Evolutionary conservation across 2,797 vertebrate genomes (phyloP), one percentile per base, ranked within the genome.

Genomic region (Propithecus deckenii): DNA sequence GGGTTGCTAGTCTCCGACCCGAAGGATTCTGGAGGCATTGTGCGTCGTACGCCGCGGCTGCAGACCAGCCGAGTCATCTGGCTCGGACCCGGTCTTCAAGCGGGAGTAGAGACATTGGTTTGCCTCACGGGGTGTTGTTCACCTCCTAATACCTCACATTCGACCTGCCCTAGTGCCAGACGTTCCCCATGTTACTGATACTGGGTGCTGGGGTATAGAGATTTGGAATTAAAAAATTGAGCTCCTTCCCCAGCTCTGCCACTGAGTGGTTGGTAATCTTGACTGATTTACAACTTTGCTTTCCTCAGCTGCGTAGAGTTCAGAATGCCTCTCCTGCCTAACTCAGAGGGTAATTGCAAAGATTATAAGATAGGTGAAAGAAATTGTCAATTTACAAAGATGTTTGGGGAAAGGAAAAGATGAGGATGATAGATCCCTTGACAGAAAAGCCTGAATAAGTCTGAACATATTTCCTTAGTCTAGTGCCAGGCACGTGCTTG

Each of bases 401-500:
- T 61, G 20, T 85, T 72, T 46, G 18, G 11, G 20, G 48, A 20
- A 15, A 15, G 11, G 41, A 61, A 59, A 74, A 78, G 18, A 59
- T 32, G 76, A 75, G 30, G 11, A 46, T 38, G 8, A 48, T 59
- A 59, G 9, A 6, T 63, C 52, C 22, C 6, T 50, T 74, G 41
- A 72, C 74, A 92, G 28, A 80, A 91, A 93, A 84, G 89, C 84
- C 28, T 95, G 46, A 87, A 5, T 88, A 76, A 43, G n/a, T 74
- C n/a, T 71, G 59, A 85, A 9, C 46, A 10, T 85, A 59, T 81
- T 72, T 84, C 43, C 35, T 81, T 72, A 79, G 71, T 67, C 63
- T 89, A 63, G 48, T 87, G 22, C 20, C 32, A 84, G 28, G 17
- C 30, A 13, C 3, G 30, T 61, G 32, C 41, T 43, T 91, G 10